A percentile compares a stretch with the other conserved stretches of the same genome.
phyloP scores from a whole-genome alignment of 1,140 invertebrate genomes.

The Marisa cornuarietis region DNA sequence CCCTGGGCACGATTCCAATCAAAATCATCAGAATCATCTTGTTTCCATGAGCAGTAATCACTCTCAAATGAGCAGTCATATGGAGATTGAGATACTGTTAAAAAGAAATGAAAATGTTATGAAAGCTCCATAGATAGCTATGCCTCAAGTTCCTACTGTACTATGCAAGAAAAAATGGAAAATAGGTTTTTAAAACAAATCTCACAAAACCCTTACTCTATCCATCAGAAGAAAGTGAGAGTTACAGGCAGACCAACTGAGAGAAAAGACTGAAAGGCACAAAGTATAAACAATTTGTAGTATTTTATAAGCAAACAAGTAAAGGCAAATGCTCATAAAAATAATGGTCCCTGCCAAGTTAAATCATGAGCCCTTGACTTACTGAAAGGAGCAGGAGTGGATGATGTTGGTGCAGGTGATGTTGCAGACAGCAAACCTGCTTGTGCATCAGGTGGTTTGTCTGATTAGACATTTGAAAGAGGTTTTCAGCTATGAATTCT shows the following conservation, averaged over 20 bases:
- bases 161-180: no score
- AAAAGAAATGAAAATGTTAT: not conserved
- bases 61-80: constrained; percentile 59
- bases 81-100: constrained; percentile 21
- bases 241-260: no score
- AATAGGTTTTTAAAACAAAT: no score
- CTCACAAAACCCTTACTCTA: no score
- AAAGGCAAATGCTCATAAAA: no score
- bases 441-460: not conserved
- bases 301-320: no score
- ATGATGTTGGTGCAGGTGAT: not conserved
- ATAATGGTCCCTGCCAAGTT: no score
- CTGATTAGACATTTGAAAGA: not conserved
- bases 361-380: not conserved
- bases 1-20: constrained; percentile 56
- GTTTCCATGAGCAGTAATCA: constrained; percentile 56
- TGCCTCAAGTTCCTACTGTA: no score
- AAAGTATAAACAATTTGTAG: no score
- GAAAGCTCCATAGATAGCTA: not conserved
- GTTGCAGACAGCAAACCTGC: not conserved
- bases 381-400: not conserved
- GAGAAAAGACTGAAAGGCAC: no score
- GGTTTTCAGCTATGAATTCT: no score
- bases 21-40: constrained; percentile 57
- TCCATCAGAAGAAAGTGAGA: no score